These are phyloP conservation scores for Rhea americana DNA, from an alignment of 2,113 vertebrate species.

Conservation along the genomic window DNA sequence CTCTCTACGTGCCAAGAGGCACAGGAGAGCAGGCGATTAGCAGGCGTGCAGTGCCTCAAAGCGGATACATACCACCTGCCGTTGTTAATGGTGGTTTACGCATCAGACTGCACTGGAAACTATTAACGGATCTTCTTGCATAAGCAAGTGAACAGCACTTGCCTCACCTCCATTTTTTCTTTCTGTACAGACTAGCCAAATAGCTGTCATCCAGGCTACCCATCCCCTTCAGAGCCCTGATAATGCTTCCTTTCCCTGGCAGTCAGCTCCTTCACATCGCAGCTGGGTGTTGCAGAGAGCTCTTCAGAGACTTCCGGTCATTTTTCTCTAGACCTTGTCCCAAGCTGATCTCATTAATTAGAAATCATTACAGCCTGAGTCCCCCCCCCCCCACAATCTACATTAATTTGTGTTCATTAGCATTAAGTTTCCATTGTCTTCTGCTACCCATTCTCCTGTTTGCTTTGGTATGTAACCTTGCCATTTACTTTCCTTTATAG, in stretches of 20 bases:
- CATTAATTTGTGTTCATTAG: neutral
- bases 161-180: too few relatives aligned
- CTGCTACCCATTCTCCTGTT: neutral
- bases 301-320: neutral
- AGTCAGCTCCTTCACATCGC: neutral
- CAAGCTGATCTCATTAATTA: neutral
- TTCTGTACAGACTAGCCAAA: too few relatives aligned
- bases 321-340: neutral
- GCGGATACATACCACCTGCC: neutral
- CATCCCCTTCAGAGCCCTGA: too few relatives aligned
- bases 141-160: neutral
- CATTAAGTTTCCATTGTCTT: neutral
- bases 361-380: too few relatives aligned
- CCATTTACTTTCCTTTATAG: neutral
- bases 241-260: too few relatives aligned
- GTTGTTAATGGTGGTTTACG: neutral
- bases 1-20: neutral
- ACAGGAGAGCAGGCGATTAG: too few relatives aligned
- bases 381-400: neutral
- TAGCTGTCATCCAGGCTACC: too few relatives aligned
- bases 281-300: neutral
- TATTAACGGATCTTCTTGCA: neutral
- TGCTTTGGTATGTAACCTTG: neutral
- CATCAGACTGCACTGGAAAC: neutral
- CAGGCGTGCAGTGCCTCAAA: neutral